Percentiles rank a stretch among this genome's conserved stretches.
These are phyloP conservation scores for Melanotaenia trifasciata DNA, from an alignment of 2,797 vertebrate species.

Conservation along the genomic window DNA sequence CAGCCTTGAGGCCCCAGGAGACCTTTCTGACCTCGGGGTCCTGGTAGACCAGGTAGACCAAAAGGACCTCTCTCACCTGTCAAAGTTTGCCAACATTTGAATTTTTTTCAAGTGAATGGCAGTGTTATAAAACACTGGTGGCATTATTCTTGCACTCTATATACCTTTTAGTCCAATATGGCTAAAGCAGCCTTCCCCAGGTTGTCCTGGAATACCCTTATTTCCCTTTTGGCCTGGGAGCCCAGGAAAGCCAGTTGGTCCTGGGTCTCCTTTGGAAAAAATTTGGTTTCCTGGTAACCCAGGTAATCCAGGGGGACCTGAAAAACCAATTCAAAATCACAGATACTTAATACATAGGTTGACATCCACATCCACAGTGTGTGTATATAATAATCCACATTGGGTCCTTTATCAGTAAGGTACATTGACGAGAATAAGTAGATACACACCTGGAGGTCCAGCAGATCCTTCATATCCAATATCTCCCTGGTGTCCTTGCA, in stretches of 20 bases:
- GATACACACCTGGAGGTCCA: conserved; percentile 56
- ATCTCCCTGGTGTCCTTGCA: conserved; percentile 44
- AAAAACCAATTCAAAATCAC: neutral
- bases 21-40: conserved; percentile 62
- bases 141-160: neutral
- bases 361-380: neutral
- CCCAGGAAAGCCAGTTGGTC: conserved; percentile 56
- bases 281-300: conserved; percentile 36
- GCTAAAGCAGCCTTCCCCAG: conserved; percentile 27
- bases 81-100: conserved; percentile 26
- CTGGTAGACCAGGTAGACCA: conserved; percentile 49
- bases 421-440: neutral
- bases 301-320: conserved; percentile 56
- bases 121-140: neutral
- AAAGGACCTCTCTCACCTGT: conserved; percentile 55
- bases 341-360: conserved; percentile 5
- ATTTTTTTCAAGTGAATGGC: neutral
- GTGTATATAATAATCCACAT: neutral
- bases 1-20: conserved; percentile 44
- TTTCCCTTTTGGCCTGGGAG: conserved; percentile 53
- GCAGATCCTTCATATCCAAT: conserved; percentile 54
- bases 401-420: neutral
- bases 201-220: conserved; percentile 50
- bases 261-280: conserved; percentile 56
- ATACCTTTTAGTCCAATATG: conserved; percentile 57